Conservation (phyloP, 2,888 invertebrate genomes). For the Gnatocerus cornutus region DNA sequence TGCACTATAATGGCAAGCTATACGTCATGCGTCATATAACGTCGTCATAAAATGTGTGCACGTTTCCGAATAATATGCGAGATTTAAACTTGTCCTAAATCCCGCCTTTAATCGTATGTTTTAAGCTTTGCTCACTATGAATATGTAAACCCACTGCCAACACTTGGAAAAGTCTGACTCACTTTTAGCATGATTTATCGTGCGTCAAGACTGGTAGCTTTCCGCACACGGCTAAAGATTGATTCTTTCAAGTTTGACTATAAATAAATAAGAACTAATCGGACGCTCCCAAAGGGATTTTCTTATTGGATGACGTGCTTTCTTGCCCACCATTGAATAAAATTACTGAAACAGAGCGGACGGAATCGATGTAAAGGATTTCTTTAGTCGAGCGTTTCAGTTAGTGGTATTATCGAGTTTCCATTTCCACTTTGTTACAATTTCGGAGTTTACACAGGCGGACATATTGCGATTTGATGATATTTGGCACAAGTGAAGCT, state of each 20-base stretch:
- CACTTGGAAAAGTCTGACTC: slow-evolving; percentile 20
- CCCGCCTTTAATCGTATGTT: slow-evolving; percentile 1
- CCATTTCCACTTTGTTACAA: slow-evolving; percentile 21
- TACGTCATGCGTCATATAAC: slow-evolving; percentile 5
- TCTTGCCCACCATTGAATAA: slow-evolving; percentile 10
- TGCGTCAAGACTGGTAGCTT: slow-evolving; percentile 24
- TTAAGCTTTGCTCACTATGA: slow-evolving; percentile 6
- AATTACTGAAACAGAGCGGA: slow-evolving; percentile 19
- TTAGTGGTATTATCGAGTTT: slow-evolving; percentile 18
- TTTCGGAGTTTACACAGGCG: slow-evolving; percentile 10
- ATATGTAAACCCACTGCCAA: slow-evolving; percentile 15
- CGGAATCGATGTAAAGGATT: slow-evolving; percentile 21
- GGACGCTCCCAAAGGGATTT: not conserved
- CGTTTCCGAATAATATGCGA: not conserved
- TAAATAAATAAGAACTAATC: slow-evolving; percentile 14
- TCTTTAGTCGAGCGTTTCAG: slow-evolving; percentile 12
- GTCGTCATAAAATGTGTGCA: not conserved
- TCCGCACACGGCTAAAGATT: slow-evolving; percentile 12
- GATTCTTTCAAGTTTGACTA: not conserved
- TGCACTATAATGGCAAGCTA: not conserved
- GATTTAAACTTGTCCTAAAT: slow-evolving; percentile 6
- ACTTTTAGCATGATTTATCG: slow-evolving; percentile 27
- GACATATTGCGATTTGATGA: slow-evolving; percentile 17
- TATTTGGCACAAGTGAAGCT: slow-evolving; percentile 1
- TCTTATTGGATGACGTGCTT: slow-evolving; percentile 11